These are phyloP conservation scores for Phaenicophaeus curvirostris DNA, from an alignment of 2,797 vertebrate genomes.

Conservation along the genomic window DNA sequence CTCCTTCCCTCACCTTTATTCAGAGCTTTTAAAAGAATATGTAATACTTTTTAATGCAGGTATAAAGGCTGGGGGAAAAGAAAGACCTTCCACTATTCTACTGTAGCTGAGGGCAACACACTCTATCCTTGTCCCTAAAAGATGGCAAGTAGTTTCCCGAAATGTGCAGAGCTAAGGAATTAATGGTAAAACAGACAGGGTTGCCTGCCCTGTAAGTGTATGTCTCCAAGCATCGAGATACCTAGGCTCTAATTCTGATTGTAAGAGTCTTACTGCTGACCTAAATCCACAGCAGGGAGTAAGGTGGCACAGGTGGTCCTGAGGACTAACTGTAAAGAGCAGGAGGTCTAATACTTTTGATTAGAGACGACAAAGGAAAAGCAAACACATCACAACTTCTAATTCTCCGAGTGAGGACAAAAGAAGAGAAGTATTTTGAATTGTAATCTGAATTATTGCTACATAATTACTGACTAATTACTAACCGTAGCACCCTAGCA, in stretches of 20 bases:
- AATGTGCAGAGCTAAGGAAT: neutral
- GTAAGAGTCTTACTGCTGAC: neutral
- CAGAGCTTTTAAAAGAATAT: neutral
- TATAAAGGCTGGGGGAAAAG: neutral
- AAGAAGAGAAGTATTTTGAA: neutral
- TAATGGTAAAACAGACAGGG: neutral
- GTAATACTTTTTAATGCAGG: neutral
- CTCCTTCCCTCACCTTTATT: neutral
- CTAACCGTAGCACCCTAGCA: neutral
- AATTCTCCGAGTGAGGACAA: neutral
- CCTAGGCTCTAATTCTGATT: neutral
- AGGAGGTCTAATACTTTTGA: neutral
- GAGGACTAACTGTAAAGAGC: neutral
- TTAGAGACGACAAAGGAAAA: neutral
- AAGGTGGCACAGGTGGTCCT: neutral
- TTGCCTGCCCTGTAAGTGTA: neutral
- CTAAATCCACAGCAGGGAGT: neutral
- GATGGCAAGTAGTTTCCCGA: neutral
- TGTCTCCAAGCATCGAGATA: neutral
- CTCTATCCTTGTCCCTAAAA: neutral
- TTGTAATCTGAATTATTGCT: neutral
- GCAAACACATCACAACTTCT: neutral
- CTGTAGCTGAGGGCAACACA: neutral
- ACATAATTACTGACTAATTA: neutral
- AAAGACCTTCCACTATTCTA: fast-evolving